Conservation (phyloP, 2,113 vertebrate genomes). For the Marmota flaviventris region DNA sequence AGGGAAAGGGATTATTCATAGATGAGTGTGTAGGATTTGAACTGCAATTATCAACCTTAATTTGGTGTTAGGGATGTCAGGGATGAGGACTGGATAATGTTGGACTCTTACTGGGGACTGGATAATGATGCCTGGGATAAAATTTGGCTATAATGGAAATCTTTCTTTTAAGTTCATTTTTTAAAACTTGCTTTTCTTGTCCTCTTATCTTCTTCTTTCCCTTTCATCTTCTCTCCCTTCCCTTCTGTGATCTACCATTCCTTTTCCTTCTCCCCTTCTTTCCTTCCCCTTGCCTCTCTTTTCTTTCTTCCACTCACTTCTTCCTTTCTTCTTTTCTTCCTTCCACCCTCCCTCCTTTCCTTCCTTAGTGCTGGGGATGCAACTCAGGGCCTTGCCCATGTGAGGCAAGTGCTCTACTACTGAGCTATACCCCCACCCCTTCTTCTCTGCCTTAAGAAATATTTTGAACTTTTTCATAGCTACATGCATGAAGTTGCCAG, state of each 20-base stretch:
- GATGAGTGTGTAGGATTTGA: too few species aligned
- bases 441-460: not conserved
- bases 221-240: too few species aligned
- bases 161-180: not conserved
- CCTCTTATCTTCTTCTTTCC: too few species aligned
- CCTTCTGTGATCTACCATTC: too few species aligned
- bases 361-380: not conserved
- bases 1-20: not conserved
- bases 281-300: too few species aligned
- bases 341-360: not conserved
- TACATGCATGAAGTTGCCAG: constrained; percentile 82
- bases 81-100: not conserved
- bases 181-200: too few species aligned
- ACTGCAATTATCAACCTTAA: too few species aligned
- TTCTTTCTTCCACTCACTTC: too few species aligned
- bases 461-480: constrained; percentile 50
- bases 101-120: not conserved
- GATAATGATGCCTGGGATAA: not conserved
- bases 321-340: too few species aligned
- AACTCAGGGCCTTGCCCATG: not conserved
- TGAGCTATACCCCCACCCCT: not conserved
- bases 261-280: too few species aligned
- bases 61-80: not conserved
- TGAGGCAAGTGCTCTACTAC: not conserved
- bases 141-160: not conserved